Conservation (phyloP, 2,797 vertebrate genomes). For the Manis pentadactyla region DNA sequence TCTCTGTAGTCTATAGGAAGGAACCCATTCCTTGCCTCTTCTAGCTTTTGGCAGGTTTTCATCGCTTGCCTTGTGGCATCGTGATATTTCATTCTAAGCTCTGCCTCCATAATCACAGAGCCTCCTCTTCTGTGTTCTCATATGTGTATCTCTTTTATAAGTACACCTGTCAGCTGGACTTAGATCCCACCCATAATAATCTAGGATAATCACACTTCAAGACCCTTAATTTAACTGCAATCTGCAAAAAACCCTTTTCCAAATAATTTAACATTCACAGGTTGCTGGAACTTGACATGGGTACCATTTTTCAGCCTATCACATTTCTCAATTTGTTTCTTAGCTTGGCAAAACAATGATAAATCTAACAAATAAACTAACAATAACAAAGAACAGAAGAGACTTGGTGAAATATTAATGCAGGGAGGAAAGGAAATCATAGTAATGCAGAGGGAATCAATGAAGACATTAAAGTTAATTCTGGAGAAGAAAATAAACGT, state of each 20-base stretch:
- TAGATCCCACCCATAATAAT: neutral
- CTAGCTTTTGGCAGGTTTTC: neutral
- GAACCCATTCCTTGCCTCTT: neutral
- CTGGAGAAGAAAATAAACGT: neutral
- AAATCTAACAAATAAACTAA: neutral
- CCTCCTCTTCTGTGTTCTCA: neutral
- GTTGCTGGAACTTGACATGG: neutral
- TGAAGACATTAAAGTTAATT: conserved; percentile 12
- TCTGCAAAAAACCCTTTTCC: neutral
- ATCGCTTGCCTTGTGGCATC: neutral
- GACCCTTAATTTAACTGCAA: conserved; percentile 42
- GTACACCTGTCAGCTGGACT: neutral
- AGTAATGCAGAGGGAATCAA: neutral
- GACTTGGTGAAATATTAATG: neutral
- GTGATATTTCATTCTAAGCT: neutral
- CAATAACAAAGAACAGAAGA: neutral
- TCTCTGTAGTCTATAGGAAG: neutral
- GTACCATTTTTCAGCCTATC: neutral
- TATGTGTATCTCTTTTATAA: neutral
- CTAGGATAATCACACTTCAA: conserved; percentile 28
- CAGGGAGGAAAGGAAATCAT: neutral
- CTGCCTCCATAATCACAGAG: neutral
- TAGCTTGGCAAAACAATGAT: neutral
- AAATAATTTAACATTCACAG: neutral
- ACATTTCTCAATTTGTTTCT: conserved; percentile 24